Evolutionary conservation across 2,888 invertebrate genomes (phyloP).

Genomic region (Eupeodes luniger): DNA sequence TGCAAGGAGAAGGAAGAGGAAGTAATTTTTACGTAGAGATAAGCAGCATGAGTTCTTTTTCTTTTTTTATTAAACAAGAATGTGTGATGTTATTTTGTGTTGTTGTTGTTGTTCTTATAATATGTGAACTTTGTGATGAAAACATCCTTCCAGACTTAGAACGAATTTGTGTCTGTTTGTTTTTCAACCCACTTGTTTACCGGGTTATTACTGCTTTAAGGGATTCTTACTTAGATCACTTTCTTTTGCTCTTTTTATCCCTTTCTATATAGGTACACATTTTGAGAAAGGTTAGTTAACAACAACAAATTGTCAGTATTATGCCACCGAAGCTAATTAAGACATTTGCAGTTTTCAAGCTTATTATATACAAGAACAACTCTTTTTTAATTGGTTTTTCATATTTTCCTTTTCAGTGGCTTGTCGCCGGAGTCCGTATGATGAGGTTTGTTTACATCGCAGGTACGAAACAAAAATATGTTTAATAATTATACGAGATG

Average conservation of each 20-base stretch:
- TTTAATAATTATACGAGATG: conserved; percentile 56
- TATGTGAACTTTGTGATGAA: conserved; percentile 39
- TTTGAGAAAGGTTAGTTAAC: conserved; percentile 8
- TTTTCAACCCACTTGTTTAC: conserved; percentile 54
- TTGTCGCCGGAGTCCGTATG: background rate
- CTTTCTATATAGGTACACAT: background rate
- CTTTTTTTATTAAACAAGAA: conserved; percentile 29
- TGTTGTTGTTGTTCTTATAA: conserved; percentile 2
- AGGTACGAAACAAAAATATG: background rate
- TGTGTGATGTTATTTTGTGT: conserved; percentile 61
- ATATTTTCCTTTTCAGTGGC: conserved; percentile 21
- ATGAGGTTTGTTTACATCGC: background rate
- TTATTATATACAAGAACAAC: conserved; percentile 38
- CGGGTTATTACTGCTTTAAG: conserved; percentile 57
- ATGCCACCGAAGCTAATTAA: conserved; percentile 63
- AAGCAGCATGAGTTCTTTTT: conserved; percentile 62
- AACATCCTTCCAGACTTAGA: conserved; percentile 15
- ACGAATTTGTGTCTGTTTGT: conserved; percentile 51
- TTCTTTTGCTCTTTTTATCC: no score
- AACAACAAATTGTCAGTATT: conserved; percentile 2
- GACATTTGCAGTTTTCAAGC: conserved; percentile 63
- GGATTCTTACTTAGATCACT: conserved; percentile 18
- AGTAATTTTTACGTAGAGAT: conserved; percentile 64
- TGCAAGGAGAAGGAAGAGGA: conserved; percentile 54
- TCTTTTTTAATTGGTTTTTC: conserved; percentile 70